Conservation (phyloP, 2,113 vertebrate genomes). For the Urocolius indicus region DNA sequence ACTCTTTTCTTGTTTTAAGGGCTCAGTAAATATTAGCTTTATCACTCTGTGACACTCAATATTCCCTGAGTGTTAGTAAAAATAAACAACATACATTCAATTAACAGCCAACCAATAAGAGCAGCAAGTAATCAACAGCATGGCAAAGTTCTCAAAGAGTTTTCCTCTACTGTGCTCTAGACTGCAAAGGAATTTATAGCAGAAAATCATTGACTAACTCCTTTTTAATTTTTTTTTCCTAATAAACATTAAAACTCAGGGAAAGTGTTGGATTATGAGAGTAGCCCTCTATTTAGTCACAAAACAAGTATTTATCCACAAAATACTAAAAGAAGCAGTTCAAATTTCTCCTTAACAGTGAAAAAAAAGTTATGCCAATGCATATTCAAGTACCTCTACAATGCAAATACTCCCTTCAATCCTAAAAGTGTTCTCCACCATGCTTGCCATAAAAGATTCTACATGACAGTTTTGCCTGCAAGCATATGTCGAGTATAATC, state of each 20-base stretch:
- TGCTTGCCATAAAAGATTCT: neutral
- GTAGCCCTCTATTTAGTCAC: neutral
- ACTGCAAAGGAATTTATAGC: slow-evolving; percentile 40
- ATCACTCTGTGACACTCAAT: slow-evolving; percentile 69
- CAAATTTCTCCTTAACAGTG: neutral
- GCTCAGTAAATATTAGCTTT: slow-evolving; percentile 75
- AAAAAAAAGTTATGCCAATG: neutral
- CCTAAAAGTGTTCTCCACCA: neutral
- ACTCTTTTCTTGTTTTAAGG: slow-evolving; percentile 75
- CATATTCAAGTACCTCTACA: neutral
- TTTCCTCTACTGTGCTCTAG: neutral
- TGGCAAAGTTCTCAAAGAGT: slow-evolving; percentile 17
- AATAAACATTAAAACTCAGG: slow-evolving; percentile 2
- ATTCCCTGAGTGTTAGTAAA: slow-evolving; percentile 48
- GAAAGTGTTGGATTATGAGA: neutral
- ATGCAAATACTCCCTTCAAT: neutral
- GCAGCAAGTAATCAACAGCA: slow-evolving; percentile 30
- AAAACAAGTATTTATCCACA: slow-evolving; percentile 40
- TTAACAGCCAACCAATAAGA: slow-evolving; percentile 26
- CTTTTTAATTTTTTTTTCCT: slow-evolving; percentile 13
- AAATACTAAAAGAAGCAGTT: neutral
- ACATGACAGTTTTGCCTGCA: neutral
- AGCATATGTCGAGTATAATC: neutral
- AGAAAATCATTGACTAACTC: slow-evolving; percentile 33
- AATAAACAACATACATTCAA: slow-evolving; percentile 29